Conservation (phyloP, 2,797 vertebrate species). For the Sebastes trivittatus region DNA sequence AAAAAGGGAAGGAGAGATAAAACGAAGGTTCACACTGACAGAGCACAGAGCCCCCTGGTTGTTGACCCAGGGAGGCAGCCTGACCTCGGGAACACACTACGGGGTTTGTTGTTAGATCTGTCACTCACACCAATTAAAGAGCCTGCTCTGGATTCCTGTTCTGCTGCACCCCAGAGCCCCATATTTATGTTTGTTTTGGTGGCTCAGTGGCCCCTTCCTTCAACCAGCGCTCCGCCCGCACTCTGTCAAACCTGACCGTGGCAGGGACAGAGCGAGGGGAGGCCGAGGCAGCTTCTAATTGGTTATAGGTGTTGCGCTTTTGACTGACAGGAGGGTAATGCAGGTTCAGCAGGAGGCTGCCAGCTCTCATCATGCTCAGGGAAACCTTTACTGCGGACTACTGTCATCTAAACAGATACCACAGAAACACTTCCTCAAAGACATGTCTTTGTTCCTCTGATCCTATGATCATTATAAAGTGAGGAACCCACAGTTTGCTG, state of each 20-base stretch:
- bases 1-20: slow-evolving; percentile 40
- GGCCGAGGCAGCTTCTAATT: slow-evolving; percentile 71
- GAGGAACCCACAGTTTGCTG: no score
- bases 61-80: slow-evolving; percentile 57
- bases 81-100: slow-evolving; percentile 72
- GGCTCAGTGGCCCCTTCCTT: slow-evolving; percentile 60
- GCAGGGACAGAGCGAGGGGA: slow-evolving; percentile 38
- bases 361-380: slow-evolving; percentile 58
- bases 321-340: slow-evolving; percentile 71
- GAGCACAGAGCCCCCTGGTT: slow-evolving; percentile 62
- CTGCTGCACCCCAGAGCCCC: slow-evolving; percentile 60
- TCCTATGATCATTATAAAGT: no score
- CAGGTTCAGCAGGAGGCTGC: slow-evolving; percentile 64
- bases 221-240: slow-evolving; percentile 24
- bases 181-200: slow-evolving; percentile 81
- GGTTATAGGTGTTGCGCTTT: slow-evolving; percentile 77
- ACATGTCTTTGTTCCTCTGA: not conserved
- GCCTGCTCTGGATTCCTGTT: slow-evolving; percentile 65
- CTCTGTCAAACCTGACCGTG: slow-evolving; percentile 33
- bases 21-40: slow-evolving; percentile 72
- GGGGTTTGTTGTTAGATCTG: slow-evolving; percentile 77
- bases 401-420: not conserved
- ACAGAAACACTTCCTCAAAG: not conserved
- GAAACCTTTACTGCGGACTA: slow-evolving; percentile 14
- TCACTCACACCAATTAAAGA: slow-evolving; percentile 79